Conservation (phyloP, 2,113 vertebrate species). For the Calyptommatus sinebrachiatus region DNA sequence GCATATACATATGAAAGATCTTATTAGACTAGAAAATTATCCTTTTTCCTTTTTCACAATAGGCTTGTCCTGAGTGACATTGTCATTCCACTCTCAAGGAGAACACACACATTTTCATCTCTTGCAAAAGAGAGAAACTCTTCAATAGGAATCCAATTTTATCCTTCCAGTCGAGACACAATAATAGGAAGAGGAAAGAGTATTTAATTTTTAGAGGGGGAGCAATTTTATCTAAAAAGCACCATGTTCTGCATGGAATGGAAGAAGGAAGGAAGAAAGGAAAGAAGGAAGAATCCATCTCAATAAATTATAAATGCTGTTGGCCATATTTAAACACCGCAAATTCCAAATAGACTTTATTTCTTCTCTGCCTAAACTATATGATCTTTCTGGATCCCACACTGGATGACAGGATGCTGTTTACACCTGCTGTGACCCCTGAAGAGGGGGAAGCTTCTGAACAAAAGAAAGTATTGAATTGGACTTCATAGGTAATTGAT, state of each 20-base stretch:
- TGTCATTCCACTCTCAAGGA: slow-evolving; percentile 13
- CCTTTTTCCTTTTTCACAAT: slow-evolving; percentile 18
- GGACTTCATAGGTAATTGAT: neutral
- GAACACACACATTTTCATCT: slow-evolving; percentile 13
- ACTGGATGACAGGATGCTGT: neutral
- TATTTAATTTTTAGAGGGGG: neutral
- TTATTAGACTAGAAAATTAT: slow-evolving; percentile 37
- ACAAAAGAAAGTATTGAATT: neutral
- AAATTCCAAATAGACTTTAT: neutral
- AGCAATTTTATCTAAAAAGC: neutral
- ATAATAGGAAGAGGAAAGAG: neutral
- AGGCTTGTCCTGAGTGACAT: slow-evolving; percentile 10
- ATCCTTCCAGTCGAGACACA: neutral
- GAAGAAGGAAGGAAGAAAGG: neutral
- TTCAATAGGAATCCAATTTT: slow-evolving; percentile 8
- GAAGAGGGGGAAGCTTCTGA: neutral
- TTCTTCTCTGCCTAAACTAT: neutral
- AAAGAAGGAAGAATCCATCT: neutral
- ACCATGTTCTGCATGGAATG: neutral
- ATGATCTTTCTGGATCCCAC: neutral
- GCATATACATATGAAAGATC: neutral
- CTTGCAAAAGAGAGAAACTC: neutral
- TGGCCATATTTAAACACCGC: neutral
- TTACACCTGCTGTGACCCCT: neutral
- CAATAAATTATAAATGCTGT: neutral